Evolutionary conservation across 2,797 vertebrate species (phyloP), one percentile per base, ranked within the genome.

Genomic region (Ambastaia sidthimunki): DNA sequence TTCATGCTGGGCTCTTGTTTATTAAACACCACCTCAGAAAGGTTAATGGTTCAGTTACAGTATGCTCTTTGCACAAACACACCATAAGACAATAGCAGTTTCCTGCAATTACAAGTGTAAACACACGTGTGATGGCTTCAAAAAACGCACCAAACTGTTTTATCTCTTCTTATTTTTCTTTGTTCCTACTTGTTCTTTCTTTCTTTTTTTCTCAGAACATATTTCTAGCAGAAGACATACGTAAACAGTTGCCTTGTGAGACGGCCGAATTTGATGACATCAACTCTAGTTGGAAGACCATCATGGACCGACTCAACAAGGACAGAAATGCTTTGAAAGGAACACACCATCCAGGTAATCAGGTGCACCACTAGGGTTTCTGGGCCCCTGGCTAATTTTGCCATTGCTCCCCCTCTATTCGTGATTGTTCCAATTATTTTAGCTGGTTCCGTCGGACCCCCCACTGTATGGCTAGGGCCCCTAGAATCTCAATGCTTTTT

Each of bases 201-300:
- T 34, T 76, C 18, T 31, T 19, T 57, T 54, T 66, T 47, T 37
- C 74, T 80, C 85, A 95, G 93, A 95, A 96, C 82, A 96, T 98
- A 85, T 97, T 98, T 83, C 87, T 94, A 78, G 95, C 95, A 19
- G 95, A 96, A 68, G 96, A 97, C 88, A 96, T 97, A 84, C 91
- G 94, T 34, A 94, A 95, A 84, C 96, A 96, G 87, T 90, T 97
- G 66, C 94, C 95, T 52, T 82, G 67, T 1, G 96, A 96, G 82
- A 95, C 94, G 1, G 82, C 90, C 16, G 89, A 94, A 65, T 98
- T 98, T 75, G 93, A 95, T 83, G 88, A 89, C 0, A 82, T 96
- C 71, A 96, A 95, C 79, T 71, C 18, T 65, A 94, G 77, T 87
- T 98, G 96, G 96, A 96, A 95, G 86, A 63, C 59, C 19, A 91